Conservation (phyloP, 1,140 invertebrate genomes). For the Leptinotarsa undecemlineata region DNA sequence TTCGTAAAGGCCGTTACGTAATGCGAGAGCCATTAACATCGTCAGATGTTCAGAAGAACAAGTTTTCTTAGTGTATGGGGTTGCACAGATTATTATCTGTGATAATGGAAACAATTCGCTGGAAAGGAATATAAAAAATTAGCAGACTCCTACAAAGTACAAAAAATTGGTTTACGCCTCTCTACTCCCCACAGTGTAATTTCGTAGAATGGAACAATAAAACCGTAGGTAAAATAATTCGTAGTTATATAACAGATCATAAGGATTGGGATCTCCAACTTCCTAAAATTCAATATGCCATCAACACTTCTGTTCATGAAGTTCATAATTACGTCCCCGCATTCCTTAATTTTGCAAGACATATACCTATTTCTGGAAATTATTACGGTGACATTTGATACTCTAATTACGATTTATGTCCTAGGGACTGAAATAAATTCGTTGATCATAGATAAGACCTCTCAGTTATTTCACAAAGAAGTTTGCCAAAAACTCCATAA, state of each 20-base stretch:
- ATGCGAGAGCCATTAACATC: neutral
- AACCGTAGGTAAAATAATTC: constrained; percentile 13
- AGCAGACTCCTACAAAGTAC: constrained; percentile 13
- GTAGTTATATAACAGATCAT: constrained; percentile 26
- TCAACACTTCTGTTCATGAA: constrained; percentile 20
- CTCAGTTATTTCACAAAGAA: too few relatives aligned
- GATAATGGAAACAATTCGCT: neutral
- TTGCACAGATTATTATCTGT: neutral
- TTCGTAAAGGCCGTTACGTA: neutral
- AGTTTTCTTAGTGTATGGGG: constrained; percentile 28
- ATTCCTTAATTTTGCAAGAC: constrained; percentile 28
- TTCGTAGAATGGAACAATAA: constrained; percentile 19
- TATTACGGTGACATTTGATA: neutral
- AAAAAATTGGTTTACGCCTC: constrained; percentile 24
- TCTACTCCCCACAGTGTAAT: constrained; percentile 24
- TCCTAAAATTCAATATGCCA: constrained; percentile 14
- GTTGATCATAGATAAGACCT: too few relatives aligned
- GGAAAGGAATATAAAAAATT: constrained; percentile 36
- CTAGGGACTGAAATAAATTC: too few relatives aligned
- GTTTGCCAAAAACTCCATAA: too few relatives aligned
- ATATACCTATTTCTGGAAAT: constrained; percentile 1
- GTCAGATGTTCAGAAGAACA: constrained; percentile 26
- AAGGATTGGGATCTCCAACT: constrained; percentile 23
- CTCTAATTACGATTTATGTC: too few relatives aligned
- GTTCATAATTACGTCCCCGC: neutral